A percentile compares a stretch with the other conserved stretches of the same genome.
Conservation (phyloP, 2,888 invertebrate genomes). For the Galerucella pusilla region DNA sequence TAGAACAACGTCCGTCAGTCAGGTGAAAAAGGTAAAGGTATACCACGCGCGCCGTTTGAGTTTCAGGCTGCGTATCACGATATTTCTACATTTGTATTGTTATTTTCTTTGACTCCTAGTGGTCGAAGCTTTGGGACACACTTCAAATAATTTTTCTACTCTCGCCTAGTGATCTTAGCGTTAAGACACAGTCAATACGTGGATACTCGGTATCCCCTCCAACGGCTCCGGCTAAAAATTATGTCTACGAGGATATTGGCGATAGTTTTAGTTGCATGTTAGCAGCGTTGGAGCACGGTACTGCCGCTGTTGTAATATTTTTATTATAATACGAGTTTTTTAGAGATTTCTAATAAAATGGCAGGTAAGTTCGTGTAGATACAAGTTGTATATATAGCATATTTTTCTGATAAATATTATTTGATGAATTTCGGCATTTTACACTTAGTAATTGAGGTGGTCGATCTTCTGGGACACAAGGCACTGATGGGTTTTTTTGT, state of each 20-base stretch:
- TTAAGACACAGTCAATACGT: constrained; percentile 13
- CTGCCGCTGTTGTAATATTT: constrained; percentile 13
- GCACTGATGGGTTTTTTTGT: constrained; percentile 8
- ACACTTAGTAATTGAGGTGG: constrained; percentile 14
- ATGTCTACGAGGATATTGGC: constrained; percentile 13
- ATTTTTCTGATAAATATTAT: constrained; percentile 8
- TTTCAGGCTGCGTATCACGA: too few species aligned
- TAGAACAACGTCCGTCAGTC: too few species aligned
- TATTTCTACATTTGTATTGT: too few species aligned
- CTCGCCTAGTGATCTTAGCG: constrained; percentile 9
- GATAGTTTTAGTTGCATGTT: constrained; percentile 13
- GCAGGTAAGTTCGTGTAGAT: constrained; percentile 11
- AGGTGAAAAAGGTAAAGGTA: too few species aligned
- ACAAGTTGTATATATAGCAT: constrained; percentile 6
- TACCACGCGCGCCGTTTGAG: too few species aligned
- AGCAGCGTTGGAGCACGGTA: constrained; percentile 5
- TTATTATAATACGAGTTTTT: constrained; percentile 10
- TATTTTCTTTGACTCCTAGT: constrained; percentile 4
- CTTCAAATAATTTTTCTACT: too few species aligned
- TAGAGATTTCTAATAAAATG: constrained; percentile 17
- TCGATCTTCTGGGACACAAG: constrained; percentile 18
- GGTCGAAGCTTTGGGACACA: not conserved
- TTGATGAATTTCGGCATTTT: constrained; percentile 13
- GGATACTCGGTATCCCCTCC: constrained; percentile 7
- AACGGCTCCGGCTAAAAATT: constrained; percentile 5